These are phyloP conservation scores for Tapirus terrestris DNA, from an alignment of 2,113 vertebrate genomes.

Conservation along the genomic window DNA sequence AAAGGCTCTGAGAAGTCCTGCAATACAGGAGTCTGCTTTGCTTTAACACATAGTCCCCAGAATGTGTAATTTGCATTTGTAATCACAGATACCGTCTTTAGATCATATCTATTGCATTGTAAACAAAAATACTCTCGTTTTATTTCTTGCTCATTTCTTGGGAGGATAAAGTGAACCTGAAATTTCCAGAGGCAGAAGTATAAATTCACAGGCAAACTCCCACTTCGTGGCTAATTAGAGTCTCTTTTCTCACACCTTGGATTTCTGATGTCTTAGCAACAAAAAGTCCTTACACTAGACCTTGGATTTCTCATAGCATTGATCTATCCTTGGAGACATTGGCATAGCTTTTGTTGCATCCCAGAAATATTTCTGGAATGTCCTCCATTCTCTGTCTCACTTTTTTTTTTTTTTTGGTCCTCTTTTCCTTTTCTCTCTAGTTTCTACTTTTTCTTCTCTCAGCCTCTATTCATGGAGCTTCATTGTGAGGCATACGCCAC, in stretches of 20 bases:
- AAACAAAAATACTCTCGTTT: not conserved
- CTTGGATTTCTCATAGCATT: not conserved
- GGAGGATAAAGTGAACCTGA: not conserved
- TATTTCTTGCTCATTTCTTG: not conserved
- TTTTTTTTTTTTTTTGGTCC: not conserved
- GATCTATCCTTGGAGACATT: not conserved
- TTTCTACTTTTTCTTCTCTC: constrained; percentile 49
- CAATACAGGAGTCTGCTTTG: not conserved
- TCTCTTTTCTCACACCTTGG: not conserved
- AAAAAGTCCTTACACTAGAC: not conserved
- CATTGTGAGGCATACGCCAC: constrained; percentile 64
- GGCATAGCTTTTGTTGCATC: not conserved
- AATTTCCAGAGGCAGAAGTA: not conserved
- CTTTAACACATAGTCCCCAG: fast-evolving
- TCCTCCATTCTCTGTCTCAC: not conserved
- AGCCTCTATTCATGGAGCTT: constrained; percentile 54
- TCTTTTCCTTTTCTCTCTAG: not conserved
- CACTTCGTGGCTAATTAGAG: not conserved
- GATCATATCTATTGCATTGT: not conserved
- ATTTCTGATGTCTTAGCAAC: not conserved
- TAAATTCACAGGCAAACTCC: not conserved
- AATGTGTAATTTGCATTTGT: not conserved
- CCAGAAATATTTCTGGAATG: constrained; percentile 2
- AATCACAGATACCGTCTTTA: not conserved
- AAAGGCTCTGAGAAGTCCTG: not conserved